Evolutionary conservation across 2,797 vertebrate species (phyloP).

Genomic region (Botia kubotai): DNA sequence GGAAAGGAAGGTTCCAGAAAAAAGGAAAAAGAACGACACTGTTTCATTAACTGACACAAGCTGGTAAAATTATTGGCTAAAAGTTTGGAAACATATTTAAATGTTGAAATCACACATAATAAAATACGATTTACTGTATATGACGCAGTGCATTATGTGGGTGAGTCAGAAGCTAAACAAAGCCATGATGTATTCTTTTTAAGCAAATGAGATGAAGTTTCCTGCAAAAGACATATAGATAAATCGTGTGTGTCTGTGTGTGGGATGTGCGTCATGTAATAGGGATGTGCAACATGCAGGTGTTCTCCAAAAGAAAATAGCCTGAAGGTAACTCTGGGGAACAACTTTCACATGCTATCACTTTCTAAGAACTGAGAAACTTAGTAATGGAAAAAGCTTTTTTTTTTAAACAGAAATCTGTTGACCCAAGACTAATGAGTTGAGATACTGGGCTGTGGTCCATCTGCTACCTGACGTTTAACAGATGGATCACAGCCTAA

Average conservation of each 20-base stretch:
- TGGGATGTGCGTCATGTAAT: neutral
- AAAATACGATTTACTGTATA: neutral
- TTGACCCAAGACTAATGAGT: neutral
- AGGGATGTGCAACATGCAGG: neutral
- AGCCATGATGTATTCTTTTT: neutral
- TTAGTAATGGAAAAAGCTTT: neutral
- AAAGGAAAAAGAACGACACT: constrained; percentile 13
- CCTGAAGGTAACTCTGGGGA: neutral
- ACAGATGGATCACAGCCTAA: neutral
- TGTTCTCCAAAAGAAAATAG: neutral
- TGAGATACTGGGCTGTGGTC: neutral
- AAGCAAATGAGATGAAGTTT: neutral
- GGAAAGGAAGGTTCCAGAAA: constrained; percentile 6
- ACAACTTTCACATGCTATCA: neutral
- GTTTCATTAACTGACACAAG: constrained; percentile 12
- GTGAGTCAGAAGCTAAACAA: neutral
- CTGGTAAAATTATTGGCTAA: neutral
- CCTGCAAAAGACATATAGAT: neutral
- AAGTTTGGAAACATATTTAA: constrained; percentile 7
- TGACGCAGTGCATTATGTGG: neutral
- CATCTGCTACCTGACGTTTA: constrained; percentile 10
- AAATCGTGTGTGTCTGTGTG: neutral
- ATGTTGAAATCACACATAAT: constrained; percentile 16
- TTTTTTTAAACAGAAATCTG: neutral
- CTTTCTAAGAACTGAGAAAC: neutral